Base-by-base conservation (phyloP, 2,888 invertebrate genomes). In the Drosophila sordidula region DNA sequence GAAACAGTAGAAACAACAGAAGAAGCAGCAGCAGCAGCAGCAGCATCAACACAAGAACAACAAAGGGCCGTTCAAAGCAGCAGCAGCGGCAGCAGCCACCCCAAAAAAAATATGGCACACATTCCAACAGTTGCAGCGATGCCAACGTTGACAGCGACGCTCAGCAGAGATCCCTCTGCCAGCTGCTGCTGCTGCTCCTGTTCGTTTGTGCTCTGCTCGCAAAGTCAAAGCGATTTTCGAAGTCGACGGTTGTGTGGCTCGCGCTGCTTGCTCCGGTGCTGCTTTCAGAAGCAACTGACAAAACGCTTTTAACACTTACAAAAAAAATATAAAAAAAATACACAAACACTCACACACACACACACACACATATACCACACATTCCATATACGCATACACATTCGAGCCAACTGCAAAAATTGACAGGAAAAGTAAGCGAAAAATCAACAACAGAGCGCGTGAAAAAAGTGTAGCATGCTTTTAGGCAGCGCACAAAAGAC, bases 221-320 rank as follows among this genome's bases (percentile, higher is more conserved):
- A 90, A 90, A 91, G 89, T 91, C 90, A 89, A 90, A 90, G 89
- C 91, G 91, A 91, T 90, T 90, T 91, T 91, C 91, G 88, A 90
- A 90, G 91, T 88, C 90, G 90, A 90, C 90, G 91, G 91, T 91
- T 91, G 91, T 91, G 90, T 91, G 89, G 90, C 89, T 75, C 77
- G 74, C 77, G 75, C 77, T 79, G 74, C 79, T 71, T 78, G 66
- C 66, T 78, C 61, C 72, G 64, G 46, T 74, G 67, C 63, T 74
- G 77, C 75, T 66, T 75, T 39, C 42, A 63, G 32, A 70, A 78
- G 59, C 58, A 68, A 75, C 61, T 68, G 56, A 75, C 67, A 71
- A 78, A 74, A 71, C 75, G 75, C 67, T 78, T 64, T 61, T 52
- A 67, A 75, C 47, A 67, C 67, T 68, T 57, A 29, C 52, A 65